A percentile compares a stretch with the other conserved stretches of the same genome.
Conservation (phyloP, 64 coral and sea anemone genomes). For the Dendronephthya gigantea region DNA sequence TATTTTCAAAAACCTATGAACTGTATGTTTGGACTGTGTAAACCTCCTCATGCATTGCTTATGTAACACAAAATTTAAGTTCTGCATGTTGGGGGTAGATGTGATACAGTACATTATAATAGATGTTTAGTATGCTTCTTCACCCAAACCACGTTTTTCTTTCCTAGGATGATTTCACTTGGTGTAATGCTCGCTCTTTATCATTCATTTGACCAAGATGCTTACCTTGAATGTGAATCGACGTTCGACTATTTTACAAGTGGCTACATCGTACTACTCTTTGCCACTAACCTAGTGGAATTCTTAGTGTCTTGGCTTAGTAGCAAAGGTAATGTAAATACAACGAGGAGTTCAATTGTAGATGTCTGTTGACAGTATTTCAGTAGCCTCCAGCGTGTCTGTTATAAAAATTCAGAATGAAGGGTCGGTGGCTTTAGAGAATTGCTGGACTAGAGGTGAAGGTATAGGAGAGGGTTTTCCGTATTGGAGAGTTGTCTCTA, state of each 20-base stretch:
- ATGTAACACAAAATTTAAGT: neutral
- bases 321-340: slow-evolving; percentile 60
- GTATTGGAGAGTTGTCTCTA: too few relatives aligned
- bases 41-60: neutral
- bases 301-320: slow-evolving; percentile 87
- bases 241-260: slow-evolving; percentile 93
- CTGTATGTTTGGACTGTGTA: too few relatives aligned
- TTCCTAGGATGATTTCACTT: slow-evolving; percentile 68
- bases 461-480: too few relatives aligned
- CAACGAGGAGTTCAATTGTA: too few relatives aligned
- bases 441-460: too few relatives aligned
- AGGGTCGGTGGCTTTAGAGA: too few relatives aligned
- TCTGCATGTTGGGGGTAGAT: neutral
- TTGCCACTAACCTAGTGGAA: slow-evolving; percentile 92
- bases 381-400: too few relatives aligned
- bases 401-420: too few relatives aligned
- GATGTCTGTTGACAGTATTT: too few relatives aligned
- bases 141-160: neutral
- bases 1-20: too few relatives aligned
- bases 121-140: neutral
- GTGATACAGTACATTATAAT: neutral
- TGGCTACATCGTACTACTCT: slow-evolving; percentile 82
- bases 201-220: slow-evolving; percentile 53
- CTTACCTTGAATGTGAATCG: slow-evolving; percentile 65
- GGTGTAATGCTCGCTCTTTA: slow-evolving; percentile 49